A percentile compares a stretch with the other conserved stretches of the same genome.
phyloP scores from a whole-genome alignment of 2,888 invertebrate genomes.

The Drosophila borealis region DNA sequence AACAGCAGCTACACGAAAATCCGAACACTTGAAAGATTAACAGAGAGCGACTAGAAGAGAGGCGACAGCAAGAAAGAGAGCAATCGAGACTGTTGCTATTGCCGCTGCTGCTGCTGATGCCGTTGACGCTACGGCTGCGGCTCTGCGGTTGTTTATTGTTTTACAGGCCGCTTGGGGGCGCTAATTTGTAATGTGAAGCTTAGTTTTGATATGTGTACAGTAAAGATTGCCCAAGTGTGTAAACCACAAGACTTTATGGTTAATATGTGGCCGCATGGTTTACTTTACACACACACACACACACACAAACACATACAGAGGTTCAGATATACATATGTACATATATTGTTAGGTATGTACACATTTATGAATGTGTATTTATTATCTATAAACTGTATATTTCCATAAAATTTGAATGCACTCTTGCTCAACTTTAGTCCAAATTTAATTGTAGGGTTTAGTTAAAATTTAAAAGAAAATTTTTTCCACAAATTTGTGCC shows the following conservation, averaged over 20 bases:
- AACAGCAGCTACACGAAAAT: conserved; percentile 35
- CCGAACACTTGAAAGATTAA: conserved; percentile 22
- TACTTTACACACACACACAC: not conserved
- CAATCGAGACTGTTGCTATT: conserved; percentile 29
- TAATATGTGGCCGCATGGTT: conserved; percentile 22
- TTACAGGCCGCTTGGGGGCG: conserved; percentile 72
- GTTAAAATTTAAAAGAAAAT: too few species aligned
- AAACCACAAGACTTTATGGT: conserved; percentile 26
- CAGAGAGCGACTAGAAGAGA: conserved; percentile 19
- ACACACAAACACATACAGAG: not conserved
- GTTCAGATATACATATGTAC: not conserved
- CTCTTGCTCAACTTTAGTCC: not conserved
- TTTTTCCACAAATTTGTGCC: too few species aligned
- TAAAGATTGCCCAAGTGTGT: conserved; percentile 44
- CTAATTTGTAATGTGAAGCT: conserved; percentile 71
- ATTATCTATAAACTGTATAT: not conserved
- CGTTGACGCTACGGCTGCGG: conserved; percentile 28
- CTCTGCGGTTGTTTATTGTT: conserved; percentile 64
- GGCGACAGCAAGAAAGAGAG: conserved; percentile 13
- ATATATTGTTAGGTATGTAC: too few species aligned
- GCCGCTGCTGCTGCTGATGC: conserved; percentile 24
- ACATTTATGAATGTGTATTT: not conserved
- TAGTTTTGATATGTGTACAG: conserved; percentile 52
- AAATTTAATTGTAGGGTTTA: too few species aligned
- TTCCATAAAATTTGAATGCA: not conserved